Base-by-base conservation (phyloP, 35 echinoderm and acorn worm species). In the Stichopus chloronotus region DNA sequence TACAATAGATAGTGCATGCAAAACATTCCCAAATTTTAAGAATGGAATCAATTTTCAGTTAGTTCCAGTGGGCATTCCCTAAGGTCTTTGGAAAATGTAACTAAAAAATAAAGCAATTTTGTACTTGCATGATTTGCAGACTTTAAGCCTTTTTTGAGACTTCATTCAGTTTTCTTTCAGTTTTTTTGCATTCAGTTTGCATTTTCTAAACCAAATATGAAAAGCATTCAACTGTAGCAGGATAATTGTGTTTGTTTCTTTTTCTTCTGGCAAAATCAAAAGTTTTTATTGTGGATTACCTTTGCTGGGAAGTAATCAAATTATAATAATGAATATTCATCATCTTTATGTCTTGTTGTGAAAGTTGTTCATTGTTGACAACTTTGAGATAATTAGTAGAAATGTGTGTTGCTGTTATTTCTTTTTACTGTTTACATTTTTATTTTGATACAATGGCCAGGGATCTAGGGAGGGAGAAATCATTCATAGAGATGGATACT, bases 401-500 rank as follows among this genome's bases (percentile, higher is more conserved):
- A 74, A 74, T 74, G 19, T 74, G 2, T 74, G 22, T 14, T 74
- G 19, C 69, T 14, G 11, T 74, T 7, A 74, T 74, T 74, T 11
- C 61, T 74, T 74, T 74, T 16, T 74, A 74, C 22, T 19, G 69
- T 74, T 74, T n/a, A 6, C 30, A 43, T 43, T 43, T 43, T 74
- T 74, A 20, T 20, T 74, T n/a, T n/a, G 2, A 61, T 61, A 61
- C 8, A 8, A 10, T 61, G 8, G 19, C 69, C 71, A 98, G 97
- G 97, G 95, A 95, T 90, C 58, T 98, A 3, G 95, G 97, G 13
- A 83, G 77, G 81, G 95, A 98, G 88, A 96, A 96, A 53, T 98
- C 94, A 53, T 96, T 92, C n/a, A 98, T 98, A 87, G 97, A 98
- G 83, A 63, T 98, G 72, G 93, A 98, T 61, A 95, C 95, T n/a